Evolutionary conservation across 2,113 vertebrate genomes (phyloP), one percentile per base, ranked within the genome.

Genomic region (Heterochromis multidens): DNA sequence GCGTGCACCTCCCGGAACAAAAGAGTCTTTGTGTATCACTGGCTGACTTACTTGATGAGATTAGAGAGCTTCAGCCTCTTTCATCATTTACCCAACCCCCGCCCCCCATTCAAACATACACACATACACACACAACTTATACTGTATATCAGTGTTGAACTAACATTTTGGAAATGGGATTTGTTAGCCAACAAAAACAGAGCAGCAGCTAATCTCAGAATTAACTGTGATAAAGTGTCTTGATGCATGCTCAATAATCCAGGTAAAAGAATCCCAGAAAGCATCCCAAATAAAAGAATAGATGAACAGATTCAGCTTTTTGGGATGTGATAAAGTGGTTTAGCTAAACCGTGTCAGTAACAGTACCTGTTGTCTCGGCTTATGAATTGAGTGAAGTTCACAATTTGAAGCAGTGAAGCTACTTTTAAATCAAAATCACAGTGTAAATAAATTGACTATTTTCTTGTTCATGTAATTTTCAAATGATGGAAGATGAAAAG

Each of bases 11-110:
- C 56, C 59, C 29, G 4, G 35, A 58, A 86, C 89, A 91, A 92
- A 92, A 87, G 86, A 61, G 43, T 57, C 80, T 91, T 70, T 92
- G 89, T 91, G 86, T 90, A 90, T 93, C 85, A 85, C 33, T 78
- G 79, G 58, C 83, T 79, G 72, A 65, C 35, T 65, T 40, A 84
- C 84, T 91, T 81, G 81, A 93, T 93, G 90, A 91, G 90, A 93
- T 94, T 93, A 91, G 81, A 77, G 81, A 81, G 81, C 87, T 58
- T 86, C n/a, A n/a, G n/a, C n/a, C n/a, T n/a, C n/a, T n/a, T n/a
- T n/a, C n/a, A n/a, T n/a, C n/a, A n/a, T n/a, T n/a, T n/a, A n/a
- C n/a, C n/a, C n/a, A n/a, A n/a, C n/a, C n/a, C n/a, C n/a, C n/a
- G n/a, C n/a, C n/a, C n/a, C 65, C 79, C 9, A 1, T 1, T 16